These are phyloP conservation scores for Sarcophaga caerulescens DNA, from an alignment of 2,888 invertebrate genomes.

Conservation along the genomic window DNA sequence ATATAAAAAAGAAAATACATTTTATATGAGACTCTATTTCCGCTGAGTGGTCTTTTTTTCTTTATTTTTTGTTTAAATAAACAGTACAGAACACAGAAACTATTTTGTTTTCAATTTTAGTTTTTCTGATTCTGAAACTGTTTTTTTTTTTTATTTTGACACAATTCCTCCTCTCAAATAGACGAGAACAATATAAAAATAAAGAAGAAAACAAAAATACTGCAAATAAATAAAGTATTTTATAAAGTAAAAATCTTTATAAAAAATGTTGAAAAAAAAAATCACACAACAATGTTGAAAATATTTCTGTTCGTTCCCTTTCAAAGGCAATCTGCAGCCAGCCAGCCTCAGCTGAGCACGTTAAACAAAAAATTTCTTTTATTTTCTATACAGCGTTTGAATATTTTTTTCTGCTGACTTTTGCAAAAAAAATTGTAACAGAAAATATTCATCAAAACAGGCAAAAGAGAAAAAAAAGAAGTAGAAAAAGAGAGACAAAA, in stretches of 20 bases:
- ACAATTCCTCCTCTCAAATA: conserved; percentile 46
- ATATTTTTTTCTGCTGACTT: conserved; percentile 42
- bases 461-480: no score
- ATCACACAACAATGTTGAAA: conserved; percentile 40
- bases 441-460: neutral
- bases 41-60: conserved; percentile 43
- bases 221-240: conserved; percentile 35
- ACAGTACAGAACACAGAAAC: conserved; percentile 42
- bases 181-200: neutral
- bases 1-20: neutral
- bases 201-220: neutral
- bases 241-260: conserved; percentile 29
- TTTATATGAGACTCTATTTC: conserved; percentile 49
- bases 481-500: neutral
- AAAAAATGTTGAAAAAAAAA: neutral
- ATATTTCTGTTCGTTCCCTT: conserved; percentile 7
- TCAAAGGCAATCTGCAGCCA: conserved; percentile 26
- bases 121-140: neutral
- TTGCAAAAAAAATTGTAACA: conserved; percentile 38
- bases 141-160: conserved; percentile 36
- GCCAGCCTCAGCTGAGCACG: conserved; percentile 19
- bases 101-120: conserved; percentile 48
- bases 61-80: conserved; percentile 13
- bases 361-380: conserved; percentile 2
- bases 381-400: neutral